Base-by-base conservation (phyloP, 2,113 vertebrate species). In the Lepisosteus osseus region DNA sequence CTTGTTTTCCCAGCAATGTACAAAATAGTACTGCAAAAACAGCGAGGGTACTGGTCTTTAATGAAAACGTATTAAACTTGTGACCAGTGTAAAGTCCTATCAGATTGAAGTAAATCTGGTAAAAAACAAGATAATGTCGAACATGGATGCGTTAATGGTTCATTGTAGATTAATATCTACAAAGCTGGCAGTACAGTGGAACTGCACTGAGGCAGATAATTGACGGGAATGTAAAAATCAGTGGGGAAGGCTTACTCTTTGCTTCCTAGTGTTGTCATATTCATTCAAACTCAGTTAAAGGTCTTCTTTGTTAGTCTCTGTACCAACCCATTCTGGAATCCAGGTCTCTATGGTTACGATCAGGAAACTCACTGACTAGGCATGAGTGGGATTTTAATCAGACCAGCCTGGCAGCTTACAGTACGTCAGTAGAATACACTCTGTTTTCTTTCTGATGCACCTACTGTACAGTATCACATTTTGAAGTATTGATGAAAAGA, bases 121-220 rank as follows among this genome's bases (percentile, higher is more conserved):
- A 5, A 51, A 51, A 51, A 6, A 51, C 29, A 51, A 51, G 47
- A 51, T 51, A 51, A 6, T 6, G 47, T 51, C 47, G 1, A 66
- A 55, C 59, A 62, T 11, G 4, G 14, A 44, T 55, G 55, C 69
- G 45, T 42, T 61, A 82, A 66, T 65, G 61, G 67, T 47, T 72
- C 73, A 66, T 61, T 11, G 47, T 29, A 74, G 70, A 70, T 78
- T 76, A 71, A n/a, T 59, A 61, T 4, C 51, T 56, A 78, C 77
- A 78, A 79, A 71, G 76, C 67, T 71, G 14, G 6, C 75, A 77
- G 56, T 67, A 47, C 40, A 68, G 62, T 78, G 77, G 72, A 80
- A 79, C 44, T 66, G 66, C 67, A 76, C 65, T 70, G 65, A 64
- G 55, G 67, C 62, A 68, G 72, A 15, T 5, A 74, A 76, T 72